A percentile compares a stretch with the other conserved stretches of the same genome.
Evolutionary conservation across 2,113 vertebrate species (phyloP).

Genomic region (Periophthalmodon schlosseri): DNA sequence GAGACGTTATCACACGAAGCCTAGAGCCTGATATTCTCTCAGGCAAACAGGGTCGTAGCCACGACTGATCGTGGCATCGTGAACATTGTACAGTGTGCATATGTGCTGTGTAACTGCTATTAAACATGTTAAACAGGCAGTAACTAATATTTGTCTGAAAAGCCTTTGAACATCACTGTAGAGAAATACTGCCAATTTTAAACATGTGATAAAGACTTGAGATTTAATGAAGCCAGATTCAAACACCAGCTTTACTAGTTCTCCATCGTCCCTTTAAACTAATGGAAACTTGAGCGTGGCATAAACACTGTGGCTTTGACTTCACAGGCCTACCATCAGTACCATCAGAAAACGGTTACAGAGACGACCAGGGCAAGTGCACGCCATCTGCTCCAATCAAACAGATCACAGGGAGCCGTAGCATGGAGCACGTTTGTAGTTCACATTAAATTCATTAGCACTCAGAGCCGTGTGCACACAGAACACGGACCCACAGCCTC

Average conservation of each 20-base stretch:
- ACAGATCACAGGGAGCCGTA: neutral
- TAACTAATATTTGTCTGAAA: neutral
- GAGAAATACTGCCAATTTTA: too few species aligned
- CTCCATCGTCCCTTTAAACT: neutral
- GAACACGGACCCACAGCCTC: neutral
- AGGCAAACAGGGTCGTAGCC: too few species aligned
- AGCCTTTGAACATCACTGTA: too few species aligned
- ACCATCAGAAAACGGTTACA: neutral
- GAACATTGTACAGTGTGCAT: too few species aligned
- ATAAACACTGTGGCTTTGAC: neutral
- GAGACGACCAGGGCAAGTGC: neutral
- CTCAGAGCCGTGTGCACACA: neutral
- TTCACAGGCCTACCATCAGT: neutral
- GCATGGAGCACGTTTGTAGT: neutral
- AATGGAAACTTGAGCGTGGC: neutral
- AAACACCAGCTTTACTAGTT: neutral
- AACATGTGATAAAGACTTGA: neutral
- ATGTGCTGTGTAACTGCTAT: too few species aligned
- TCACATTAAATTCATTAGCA: slow-evolving; percentile 4
- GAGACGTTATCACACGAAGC: too few species aligned
- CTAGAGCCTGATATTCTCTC: too few species aligned
- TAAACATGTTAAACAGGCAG: too few species aligned
- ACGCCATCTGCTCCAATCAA: neutral
- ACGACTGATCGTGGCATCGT: too few species aligned
- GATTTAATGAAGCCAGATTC: neutral